These are phyloP conservation scores for Xestia c-nigrum DNA, from an alignment of 2,888 invertebrate genomes.

Conservation along the genomic window DNA sequence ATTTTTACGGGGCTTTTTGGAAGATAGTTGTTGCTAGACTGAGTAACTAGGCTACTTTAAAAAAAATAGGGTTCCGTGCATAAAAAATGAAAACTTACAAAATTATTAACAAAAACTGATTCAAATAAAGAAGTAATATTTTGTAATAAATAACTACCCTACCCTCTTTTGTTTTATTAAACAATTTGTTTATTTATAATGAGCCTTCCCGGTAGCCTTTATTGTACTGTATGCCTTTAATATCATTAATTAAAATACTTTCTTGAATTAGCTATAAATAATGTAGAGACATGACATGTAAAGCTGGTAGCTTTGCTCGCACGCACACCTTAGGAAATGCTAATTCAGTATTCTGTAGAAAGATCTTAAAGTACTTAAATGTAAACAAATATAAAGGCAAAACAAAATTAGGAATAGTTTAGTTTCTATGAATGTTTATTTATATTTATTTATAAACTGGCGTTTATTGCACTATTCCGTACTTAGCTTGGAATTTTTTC, in stretches of 20 bases:
- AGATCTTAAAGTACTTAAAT: constrained; percentile 35
- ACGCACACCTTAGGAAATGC: constrained; percentile 57
- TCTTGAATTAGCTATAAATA: constrained; percentile 55
- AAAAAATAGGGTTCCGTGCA: too few relatives aligned
- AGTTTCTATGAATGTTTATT: constrained; percentile 1
- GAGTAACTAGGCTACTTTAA: too few relatives aligned
- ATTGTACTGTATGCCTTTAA: constrained; percentile 31
- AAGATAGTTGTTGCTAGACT: too few relatives aligned
- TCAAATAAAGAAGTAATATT: too few relatives aligned
- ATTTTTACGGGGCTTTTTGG: too few relatives aligned
- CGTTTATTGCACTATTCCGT: constrained; percentile 19
- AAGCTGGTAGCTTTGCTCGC: constrained; percentile 47
- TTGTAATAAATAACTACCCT: neutral
- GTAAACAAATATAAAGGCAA: constrained; percentile 20
- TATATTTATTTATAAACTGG: constrained; percentile 12
- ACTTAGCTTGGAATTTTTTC: constrained; percentile 3
- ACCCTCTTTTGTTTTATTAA: neutral
- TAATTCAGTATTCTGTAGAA: constrained; percentile 47
- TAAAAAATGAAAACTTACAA: too few relatives aligned
- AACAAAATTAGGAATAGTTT: constrained; percentile 13
- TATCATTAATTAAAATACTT: constrained; percentile 53
- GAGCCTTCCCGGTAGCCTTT: constrained; percentile 3
- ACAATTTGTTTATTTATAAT: constrained; percentile 16
- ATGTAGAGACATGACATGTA: constrained; percentile 55
- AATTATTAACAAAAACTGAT: too few relatives aligned